These are phyloP conservation scores for Lepidocyrtinus sp. DNA, from an alignment of 2,888 invertebrate species.

Conservation along the genomic window DNA sequence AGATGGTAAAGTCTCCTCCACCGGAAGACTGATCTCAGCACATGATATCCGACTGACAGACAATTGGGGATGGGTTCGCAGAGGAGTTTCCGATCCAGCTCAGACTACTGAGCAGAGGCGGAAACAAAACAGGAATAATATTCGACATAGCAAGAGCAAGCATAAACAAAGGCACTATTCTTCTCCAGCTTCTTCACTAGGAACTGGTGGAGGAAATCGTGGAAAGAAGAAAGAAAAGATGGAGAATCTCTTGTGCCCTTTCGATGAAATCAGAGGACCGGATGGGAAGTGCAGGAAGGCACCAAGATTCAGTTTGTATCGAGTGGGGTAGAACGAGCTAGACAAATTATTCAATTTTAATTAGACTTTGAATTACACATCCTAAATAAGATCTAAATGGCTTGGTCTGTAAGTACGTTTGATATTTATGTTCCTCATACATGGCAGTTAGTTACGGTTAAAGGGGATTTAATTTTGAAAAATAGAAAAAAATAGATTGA, in stretches of 20 bases:
- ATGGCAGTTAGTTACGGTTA: too few relatives aligned
- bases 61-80: constrained; percentile 56
- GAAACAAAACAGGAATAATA: constrained; percentile 45
- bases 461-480: too few relatives aligned
- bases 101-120: constrained; percentile 47
- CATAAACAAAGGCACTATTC: constrained; percentile 43
- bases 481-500: too few relatives aligned
- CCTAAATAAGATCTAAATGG: too few relatives aligned
- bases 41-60: constrained; percentile 55
- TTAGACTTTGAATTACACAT: too few relatives aligned
- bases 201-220: too few relatives aligned
- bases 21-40: constrained; percentile 58
- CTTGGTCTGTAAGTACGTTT: too few relatives aligned
- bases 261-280: constrained; percentile 57
- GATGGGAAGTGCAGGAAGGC: constrained; percentile 64
- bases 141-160: constrained; percentile 51
- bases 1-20: constrained; percentile 41
- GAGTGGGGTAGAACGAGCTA: constrained; percentile 45
- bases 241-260: constrained; percentile 58
- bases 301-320: constrained; percentile 63
- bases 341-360: neutral
- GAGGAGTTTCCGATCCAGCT: constrained; percentile 46
- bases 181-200: neutral
- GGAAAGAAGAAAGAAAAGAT: constrained; percentile 32
- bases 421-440: too few relatives aligned